Evolutionary conservation across 2,797 vertebrate species (phyloP).

Genomic region (Psittacula echo): DNA sequence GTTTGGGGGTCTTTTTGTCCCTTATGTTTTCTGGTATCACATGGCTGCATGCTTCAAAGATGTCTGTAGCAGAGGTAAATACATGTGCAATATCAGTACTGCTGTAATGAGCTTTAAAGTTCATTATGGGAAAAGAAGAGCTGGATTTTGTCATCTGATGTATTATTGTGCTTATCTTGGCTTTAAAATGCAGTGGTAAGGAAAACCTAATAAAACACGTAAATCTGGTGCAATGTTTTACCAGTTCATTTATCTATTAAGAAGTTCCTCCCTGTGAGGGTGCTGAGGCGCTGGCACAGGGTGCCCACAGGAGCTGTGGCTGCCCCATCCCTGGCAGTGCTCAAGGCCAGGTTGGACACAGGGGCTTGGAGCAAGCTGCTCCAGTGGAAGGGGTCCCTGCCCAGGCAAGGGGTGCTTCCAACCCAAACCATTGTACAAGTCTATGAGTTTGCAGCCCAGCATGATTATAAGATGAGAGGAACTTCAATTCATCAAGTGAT

Average conservation of each 20-base stretch:
- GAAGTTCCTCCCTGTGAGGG: background rate
- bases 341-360: background rate
- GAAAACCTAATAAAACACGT: background rate
- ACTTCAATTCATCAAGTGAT: background rate
- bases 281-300: background rate
- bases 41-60: fast-evolving
- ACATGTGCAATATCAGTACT: fast-evolving
- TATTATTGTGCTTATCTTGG: background rate
- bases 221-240: background rate
- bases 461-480: background rate
- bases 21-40: background rate
- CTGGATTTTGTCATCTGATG: background rate
- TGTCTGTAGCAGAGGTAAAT: background rate
- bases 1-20: no score
- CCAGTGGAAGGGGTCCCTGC: background rate
- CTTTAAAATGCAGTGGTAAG: background rate
- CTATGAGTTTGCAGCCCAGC: background rate
- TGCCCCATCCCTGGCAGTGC: background rate
- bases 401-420: background rate
- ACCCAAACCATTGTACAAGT: background rate
- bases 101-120: background rate
- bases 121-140: background rate
- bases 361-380: background rate
- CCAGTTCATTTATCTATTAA: background rate
- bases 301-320: background rate